Base-by-base conservation (phyloP, 2,113 vertebrate genomes). In the Chamaetylas fuelleborni region DNA sequence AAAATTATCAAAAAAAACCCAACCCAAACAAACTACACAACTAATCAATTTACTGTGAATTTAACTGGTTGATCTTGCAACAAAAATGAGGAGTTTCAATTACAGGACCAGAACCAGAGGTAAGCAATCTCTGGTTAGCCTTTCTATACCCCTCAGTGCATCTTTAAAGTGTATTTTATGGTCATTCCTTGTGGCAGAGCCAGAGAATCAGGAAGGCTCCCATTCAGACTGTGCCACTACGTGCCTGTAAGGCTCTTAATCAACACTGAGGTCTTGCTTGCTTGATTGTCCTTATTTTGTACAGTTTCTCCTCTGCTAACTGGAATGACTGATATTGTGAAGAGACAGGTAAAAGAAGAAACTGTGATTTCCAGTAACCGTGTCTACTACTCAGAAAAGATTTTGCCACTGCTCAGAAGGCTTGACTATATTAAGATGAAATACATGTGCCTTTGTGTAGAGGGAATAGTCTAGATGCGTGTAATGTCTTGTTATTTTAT, bases 401-500 rank as follows among this genome's bases (percentile, higher is more conserved):
- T 76, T 94, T 93, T 77, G n/a, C 54, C 69, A 14, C 15, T 77
- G 14, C n/a, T 90, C 28, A 65, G 62, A 85, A 69, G 12, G 4
- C 31, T 88, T 86, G 50, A 48, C 36, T 90, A 26, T 58, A 77
- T 78, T 81, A 81, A 74, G 33, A 81, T 81, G 42, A 95, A 93
- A 86, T 78, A 76, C 71, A 82, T 14, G 7, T 71, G n/a, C 47
- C 56, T 86, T 61, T 86, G 81, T 72, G 79, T 61, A 76, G 48
- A 94, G 73, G 65, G 65, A 89, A 73, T 71, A 89, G 17, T 85
- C 65, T 56, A 81, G 48, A 76, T 85, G 61, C 24, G 45, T 76
- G 76, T 78, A 92, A 54, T 50, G 42, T 50, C 84, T 81, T 81
- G 24, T 71, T 81, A 73, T 81, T 95, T 95, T 91, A 60, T 79